Conservation (phyloP, 2,113 vertebrate species). For the Canis aureus region DNA sequence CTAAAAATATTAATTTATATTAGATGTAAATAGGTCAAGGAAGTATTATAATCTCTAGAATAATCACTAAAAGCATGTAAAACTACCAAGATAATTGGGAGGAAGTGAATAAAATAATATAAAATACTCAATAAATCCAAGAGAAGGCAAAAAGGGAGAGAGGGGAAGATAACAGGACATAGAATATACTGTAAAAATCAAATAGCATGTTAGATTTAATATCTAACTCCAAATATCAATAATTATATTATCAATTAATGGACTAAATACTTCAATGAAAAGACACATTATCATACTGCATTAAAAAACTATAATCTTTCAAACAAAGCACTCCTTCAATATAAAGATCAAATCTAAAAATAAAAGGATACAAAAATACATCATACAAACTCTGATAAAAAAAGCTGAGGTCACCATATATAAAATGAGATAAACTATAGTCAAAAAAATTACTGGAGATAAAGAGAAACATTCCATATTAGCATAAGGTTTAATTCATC, state of each 20-base stretch:
- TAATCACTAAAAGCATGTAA: background rate
- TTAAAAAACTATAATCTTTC: background rate
- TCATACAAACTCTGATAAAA: constrained; percentile 3
- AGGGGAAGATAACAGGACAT: background rate
- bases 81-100: background rate
- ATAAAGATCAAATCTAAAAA: background rate
- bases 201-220: background rate
- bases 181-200: background rate
- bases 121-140: background rate
- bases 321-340: background rate
- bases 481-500: background rate
- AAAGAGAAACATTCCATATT: background rate
- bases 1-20: background rate
- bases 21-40: background rate
- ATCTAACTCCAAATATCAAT: background rate
- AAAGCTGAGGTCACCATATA: background rate
- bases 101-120: background rate
- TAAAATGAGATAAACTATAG: background rate
- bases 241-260: background rate
- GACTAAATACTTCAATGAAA: background rate
- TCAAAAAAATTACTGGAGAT: background rate
- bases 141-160: background rate
- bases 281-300: background rate
- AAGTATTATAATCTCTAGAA: background rate
- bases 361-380: constrained; percentile 30